Evolutionary conservation across 2,888 invertebrate genomes (phyloP), one percentile per base, ranked within the genome.

Genomic region (Netelia fuscicornis): DNA sequence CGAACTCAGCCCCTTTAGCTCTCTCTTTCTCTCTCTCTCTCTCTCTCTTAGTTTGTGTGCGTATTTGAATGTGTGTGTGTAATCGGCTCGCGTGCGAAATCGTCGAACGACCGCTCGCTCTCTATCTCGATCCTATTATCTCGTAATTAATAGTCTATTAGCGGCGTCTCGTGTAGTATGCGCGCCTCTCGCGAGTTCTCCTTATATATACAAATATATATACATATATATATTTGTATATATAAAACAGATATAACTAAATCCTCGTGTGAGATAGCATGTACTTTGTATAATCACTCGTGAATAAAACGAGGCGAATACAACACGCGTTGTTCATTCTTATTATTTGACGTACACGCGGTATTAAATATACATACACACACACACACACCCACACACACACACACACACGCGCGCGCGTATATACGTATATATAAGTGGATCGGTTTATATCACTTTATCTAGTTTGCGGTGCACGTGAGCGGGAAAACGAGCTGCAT

Each of bases 81-180:
- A 86, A 88, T 87, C 86, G 86, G 86, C 70, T 88, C 84, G 88
- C 87, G 87, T 88, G 87, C 86, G 81, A 88, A 87, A 87, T 88
- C 85, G 85, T 86, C 87, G 77, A 88, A 88, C 86, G 81, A 85
- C 82, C 83, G 68, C 78, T 72, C 25, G 30, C 3, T 37, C 79
- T 62, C 44, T 89, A 88, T 91, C 88, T 83, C 80, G 72, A 78
- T 74, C 58, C 88, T 88, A 89, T 91, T 89, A 90, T 91, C 90
- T 86, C 82, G 87, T 90, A 90, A 91, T 91, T 91, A 90, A 89
- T 89, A 89, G 88, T 87, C 90, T 86, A 90, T 89, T 90, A 89
- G 87, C 79, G 86, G 85, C 48, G 80, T 81, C 83, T 82, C 84
- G 83, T 87, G 85, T 86, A 83, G 86, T 76, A 71, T 64, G 68